Conservation (phyloP, 2,797 vertebrate species). For the Cirrhinus molitorella region DNA sequence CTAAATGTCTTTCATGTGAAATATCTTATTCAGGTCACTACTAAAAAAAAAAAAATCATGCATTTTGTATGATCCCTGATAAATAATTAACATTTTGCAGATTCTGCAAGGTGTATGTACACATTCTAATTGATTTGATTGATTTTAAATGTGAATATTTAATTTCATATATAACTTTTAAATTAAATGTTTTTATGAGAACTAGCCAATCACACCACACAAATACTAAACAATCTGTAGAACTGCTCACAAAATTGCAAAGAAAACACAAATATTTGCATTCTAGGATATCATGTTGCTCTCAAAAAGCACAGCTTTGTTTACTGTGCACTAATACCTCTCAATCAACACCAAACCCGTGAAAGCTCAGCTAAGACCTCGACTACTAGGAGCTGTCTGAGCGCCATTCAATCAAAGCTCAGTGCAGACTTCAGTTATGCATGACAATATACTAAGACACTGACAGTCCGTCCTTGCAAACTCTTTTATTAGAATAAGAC, state of each 20-base stretch:
- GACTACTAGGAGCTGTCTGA: constrained; percentile 7
- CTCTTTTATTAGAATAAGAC: constrained; percentile 54
- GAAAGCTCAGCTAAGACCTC: constrained; percentile 39
- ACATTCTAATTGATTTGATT: not conserved
- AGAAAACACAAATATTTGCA: not conserved
- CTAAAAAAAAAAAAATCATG: too few relatives aligned
- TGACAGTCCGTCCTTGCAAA: constrained; percentile 49
- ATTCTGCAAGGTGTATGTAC: not conserved
- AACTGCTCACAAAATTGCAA: not conserved
- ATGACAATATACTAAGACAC: constrained; percentile 39
- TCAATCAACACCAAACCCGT: constrained; percentile 19
- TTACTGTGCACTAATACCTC: constrained; percentile 31
- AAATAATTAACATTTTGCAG: too few relatives aligned
- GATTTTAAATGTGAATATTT: not conserved
- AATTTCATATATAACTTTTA: not conserved
- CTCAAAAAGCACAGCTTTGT: constrained; percentile 22
- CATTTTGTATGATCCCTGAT: too few relatives aligned
- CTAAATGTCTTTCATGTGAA: too few relatives aligned
- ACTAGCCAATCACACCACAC: not conserved
- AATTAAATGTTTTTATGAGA: not conserved
- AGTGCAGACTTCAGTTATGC: constrained; percentile 29
- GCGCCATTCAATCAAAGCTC: not conserved
- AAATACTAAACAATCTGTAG: not conserved
- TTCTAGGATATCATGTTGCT: not conserved
- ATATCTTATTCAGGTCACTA: too few relatives aligned